Base-by-base conservation (phyloP, 2,888 invertebrate species). In the Leptinotarsa juncta region DNA sequence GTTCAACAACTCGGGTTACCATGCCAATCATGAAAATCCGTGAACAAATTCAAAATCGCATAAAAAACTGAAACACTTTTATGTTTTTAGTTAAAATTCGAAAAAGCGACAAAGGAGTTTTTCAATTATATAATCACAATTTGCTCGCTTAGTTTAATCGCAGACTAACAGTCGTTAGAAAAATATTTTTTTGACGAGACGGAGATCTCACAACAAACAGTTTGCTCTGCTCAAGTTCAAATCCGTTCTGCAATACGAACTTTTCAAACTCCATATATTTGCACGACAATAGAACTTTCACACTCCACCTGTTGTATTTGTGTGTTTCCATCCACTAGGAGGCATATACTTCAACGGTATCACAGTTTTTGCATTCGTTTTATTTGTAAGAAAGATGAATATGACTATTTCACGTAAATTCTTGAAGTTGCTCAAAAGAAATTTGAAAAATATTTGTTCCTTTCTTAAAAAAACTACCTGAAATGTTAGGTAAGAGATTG, bases 291-390 rank as follows among this genome's bases (percentile, higher is more conserved):
- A 20, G 23, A 12, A 15, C 14, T n/a, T 20, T 57, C 57, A 57
- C 57, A 57, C 57, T 57, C 23, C 57, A 57, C 23, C 23, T 57
- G 57, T 32, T 32, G 32, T 20, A 12, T 14, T 23, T 18, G 12
- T 57, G 23, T 20, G 15, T 20, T 57, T 20, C 23, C 57, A 57
- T 57, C 20, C 20, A 20, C 57, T 14, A 57, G 18, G 20, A 18
- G 18, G 57, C 20, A 57, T 57, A 16, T 20, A n/a, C 18, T 55
- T 55, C 57, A 23, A 23, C 57, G 57, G 57, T 20, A 14, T 18
- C 57, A 57, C 57, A 57, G 23, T 57, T 57, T 20, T 20, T 57
- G 57, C 23, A 57, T 57, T 57, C 57, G 18, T 57, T 57, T 57
- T 23, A 57, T 57, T 57, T 57, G 14, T 57, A 3, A 20, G 57